phyloP scores from a whole-genome alignment of 2,113 vertebrate genomes.

The Gallinago jamesoni region DNA sequence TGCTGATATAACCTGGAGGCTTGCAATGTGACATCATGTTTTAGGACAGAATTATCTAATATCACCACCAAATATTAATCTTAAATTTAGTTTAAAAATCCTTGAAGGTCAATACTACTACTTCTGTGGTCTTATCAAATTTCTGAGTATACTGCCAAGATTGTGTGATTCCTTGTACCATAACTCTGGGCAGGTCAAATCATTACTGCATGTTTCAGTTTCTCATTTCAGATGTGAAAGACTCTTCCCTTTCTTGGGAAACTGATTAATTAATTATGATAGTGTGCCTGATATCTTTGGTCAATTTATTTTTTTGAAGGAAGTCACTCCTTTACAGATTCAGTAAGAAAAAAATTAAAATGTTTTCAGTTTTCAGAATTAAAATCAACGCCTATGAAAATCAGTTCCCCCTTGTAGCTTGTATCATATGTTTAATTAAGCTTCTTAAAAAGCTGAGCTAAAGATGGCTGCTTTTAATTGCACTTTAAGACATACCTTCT shows the following conservation, averaged over 20 bases:
- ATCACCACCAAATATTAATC: neutral
- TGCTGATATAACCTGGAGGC: neutral
- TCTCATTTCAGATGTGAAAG: neutral
- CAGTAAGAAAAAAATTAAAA: neutral
- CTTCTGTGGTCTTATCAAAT: neutral
- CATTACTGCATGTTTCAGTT: neutral
- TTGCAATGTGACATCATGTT: neutral
- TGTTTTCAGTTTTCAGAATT: neutral
- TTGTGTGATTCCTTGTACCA: neutral
- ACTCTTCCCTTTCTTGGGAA: neutral
- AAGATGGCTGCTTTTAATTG: neutral
- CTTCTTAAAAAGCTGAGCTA: neutral
- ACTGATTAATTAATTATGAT: neutral
- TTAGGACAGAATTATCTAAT: neutral
- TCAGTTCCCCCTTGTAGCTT: neutral
- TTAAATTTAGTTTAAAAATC: neutral
- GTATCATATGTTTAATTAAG: neutral
- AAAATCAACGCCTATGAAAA: neutral
- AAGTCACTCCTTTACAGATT: neutral
- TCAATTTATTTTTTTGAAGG: neutral
- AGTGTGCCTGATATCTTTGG: neutral
- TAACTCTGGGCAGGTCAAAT: neutral
- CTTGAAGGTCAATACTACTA: accelerated
- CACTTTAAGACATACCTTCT: neutral
- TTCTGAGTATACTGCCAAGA: neutral